Evolutionary conservation across 2,888 invertebrate genomes (phyloP), one percentile per base, ranked within the genome.

Genomic region (Brachypalpus laphriformis): DNA sequence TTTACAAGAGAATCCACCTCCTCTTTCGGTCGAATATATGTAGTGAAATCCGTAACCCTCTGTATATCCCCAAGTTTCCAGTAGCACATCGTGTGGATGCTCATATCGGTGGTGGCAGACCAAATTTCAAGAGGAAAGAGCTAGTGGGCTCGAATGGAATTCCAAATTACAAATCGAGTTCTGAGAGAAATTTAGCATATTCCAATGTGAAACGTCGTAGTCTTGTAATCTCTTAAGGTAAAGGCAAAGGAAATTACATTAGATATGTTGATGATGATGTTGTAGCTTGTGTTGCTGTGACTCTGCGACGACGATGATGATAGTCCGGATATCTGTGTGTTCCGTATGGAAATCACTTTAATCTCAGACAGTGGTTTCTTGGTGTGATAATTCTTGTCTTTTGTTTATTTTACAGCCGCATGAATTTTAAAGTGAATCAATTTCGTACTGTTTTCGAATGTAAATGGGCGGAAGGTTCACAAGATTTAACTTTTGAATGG

Each of bases 221-320:
- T 49, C 54, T 51, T 56, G 45, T 80, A 72, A 78, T 78, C 71
- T 71, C 56, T 8, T 31, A 66, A 77, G 56, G 49, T 51, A 56
- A 75, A 70, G 57, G 65, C 65, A 75, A 75, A 70, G 70, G 31
- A 85, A 85, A 85, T 85, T 81, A 80, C 85, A 81, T 85, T 71
- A 81, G 75, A 85, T 80, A 80, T 70, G 74, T 80, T 85, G 70
- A 80, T 85, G 83, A 76, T 65, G 70, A 57, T 85, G 70, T 71
- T 72, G 51, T 59, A 51, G 63, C 20, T 34, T 61, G 28, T 16
- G 18, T 28, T 54, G 28, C 1, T 61, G 9, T 57, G 59, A 42
- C 11, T 18, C 8, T 45, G 11, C 40, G 45, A 40, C 45, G 25
- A 34, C 14, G 61, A 47, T 68, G 77, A 49, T 51, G 47, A 47